Evolutionary conservation across 2,113 vertebrate species (phyloP).

Genomic region (Puffinus mauretanicus): DNA sequence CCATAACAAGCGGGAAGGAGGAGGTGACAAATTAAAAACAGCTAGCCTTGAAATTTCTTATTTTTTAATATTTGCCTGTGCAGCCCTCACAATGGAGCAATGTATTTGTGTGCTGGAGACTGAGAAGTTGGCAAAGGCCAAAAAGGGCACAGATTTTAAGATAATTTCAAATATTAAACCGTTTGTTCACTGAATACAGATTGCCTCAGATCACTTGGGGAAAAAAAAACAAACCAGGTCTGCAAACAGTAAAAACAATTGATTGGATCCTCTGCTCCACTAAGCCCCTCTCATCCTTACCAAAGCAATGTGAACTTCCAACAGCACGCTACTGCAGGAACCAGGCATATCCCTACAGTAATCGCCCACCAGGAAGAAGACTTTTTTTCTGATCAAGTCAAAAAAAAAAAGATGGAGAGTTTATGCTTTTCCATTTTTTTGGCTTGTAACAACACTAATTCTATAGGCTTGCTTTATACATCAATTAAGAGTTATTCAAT

Average conservation of each 20-base stretch:
- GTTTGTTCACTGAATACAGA: background rate
- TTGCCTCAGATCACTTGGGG: background rate
- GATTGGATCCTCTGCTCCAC: background rate
- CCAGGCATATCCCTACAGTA: background rate
- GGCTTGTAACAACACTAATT: background rate
- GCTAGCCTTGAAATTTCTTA: background rate
- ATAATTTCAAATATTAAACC: background rate
- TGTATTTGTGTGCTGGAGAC: background rate
- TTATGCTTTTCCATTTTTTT: background rate
- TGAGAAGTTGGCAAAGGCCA: background rate
- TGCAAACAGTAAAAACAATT: background rate
- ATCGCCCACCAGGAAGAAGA: background rate
- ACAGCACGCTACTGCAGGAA: rapidly evolving
- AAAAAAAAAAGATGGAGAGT: background rate
- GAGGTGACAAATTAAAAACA: background rate
- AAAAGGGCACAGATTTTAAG: background rate
- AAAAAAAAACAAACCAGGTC: background rate
- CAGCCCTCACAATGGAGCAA: background rate
- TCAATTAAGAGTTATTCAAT: background rate
- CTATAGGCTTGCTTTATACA: background rate
- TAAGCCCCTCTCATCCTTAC: background rate
- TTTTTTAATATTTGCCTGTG: background rate
- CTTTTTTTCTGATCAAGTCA: background rate
- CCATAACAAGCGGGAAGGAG: background rate
- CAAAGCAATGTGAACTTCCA: background rate